Conservation (phyloP, 1,140 invertebrate species). For the Capitella teleta region DNA sequence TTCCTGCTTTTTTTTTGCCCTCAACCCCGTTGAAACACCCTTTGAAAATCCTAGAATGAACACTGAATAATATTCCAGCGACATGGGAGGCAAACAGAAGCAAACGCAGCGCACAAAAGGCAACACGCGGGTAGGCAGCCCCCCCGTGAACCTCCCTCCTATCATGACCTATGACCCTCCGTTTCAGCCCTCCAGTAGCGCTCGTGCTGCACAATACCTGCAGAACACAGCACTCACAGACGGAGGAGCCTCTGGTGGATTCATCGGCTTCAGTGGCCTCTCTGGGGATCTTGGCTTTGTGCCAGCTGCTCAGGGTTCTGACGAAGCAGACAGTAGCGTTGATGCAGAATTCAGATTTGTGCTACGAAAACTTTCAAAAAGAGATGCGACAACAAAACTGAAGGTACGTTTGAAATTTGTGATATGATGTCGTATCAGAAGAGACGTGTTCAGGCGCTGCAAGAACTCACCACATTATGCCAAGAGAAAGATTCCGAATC, state of each 20-base stretch:
- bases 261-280: constrained; percentile 1
- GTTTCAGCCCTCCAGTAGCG: constrained; percentile 1
- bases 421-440: background rate
- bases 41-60: no score
- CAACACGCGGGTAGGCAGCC: background rate
- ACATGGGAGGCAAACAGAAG: constrained; percentile 4
- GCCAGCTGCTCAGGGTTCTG: background rate
- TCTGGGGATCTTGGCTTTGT: constrained; percentile 3
- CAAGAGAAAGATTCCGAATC: constrained; percentile 46
- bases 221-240: no score
- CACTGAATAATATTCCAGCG: no score
- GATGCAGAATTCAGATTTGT: constrained; percentile 4
- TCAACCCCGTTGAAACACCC: no score
- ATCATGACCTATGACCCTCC: background rate
- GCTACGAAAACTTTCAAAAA: constrained; percentile 1
- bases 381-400: constrained; percentile 4
- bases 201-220: background rate
- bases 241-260: background rate
- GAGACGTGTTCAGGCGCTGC: constrained; percentile 59
- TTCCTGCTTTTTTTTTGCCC: no score
- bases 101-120: constrained; percentile 6
- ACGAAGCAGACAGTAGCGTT: background rate
- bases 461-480: constrained; percentile 62
- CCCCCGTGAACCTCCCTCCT: background rate
- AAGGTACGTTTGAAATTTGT: background rate